A percentile compares a stretch with the other conserved stretches of the same genome.
Evolutionary conservation across 2,888 invertebrate species (phyloP).

Genomic region (Tipula helvola): DNA sequence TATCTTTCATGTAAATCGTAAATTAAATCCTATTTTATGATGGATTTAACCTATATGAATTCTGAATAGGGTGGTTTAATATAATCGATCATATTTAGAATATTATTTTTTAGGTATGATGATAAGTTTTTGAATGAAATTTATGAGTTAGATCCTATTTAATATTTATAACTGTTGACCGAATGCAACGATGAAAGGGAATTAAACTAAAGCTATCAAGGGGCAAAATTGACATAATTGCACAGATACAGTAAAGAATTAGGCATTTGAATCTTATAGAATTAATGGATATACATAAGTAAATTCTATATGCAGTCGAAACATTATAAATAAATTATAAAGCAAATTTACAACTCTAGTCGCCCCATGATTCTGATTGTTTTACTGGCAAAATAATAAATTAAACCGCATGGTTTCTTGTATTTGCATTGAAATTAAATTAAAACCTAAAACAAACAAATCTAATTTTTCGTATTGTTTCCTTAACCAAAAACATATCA

Average conservation of each 20-base stretch:
- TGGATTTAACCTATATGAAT: background rate
- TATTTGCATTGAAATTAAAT: background rate
- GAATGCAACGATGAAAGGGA: background rate
- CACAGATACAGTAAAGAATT: too few relatives aligned
- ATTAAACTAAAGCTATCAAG: too few relatives aligned
- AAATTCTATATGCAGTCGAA: background rate
- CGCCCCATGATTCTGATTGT: background rate
- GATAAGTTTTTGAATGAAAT: background rate
- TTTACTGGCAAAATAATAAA: background rate
- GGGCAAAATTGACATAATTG: too few relatives aligned
- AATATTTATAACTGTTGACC: background rate
- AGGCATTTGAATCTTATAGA: too few relatives aligned
- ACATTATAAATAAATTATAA: background rate
- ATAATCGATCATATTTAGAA: background rate
- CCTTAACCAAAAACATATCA: too few relatives aligned
- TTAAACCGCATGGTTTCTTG: background rate
- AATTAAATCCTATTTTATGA: background rate
- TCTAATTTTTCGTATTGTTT: too few relatives aligned
- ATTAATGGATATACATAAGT: too few relatives aligned
- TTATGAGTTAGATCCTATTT: background rate
- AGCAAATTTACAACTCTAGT: too few relatives aligned
- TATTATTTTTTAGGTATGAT: background rate
- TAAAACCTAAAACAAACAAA: background rate
- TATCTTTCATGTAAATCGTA: background rate
- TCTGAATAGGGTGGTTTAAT: background rate